Evolutionary conservation across 2,888 invertebrate species (phyloP), one percentile per base, ranked within the genome.

Genomic region (Leptogaster cylindrica): DNA sequence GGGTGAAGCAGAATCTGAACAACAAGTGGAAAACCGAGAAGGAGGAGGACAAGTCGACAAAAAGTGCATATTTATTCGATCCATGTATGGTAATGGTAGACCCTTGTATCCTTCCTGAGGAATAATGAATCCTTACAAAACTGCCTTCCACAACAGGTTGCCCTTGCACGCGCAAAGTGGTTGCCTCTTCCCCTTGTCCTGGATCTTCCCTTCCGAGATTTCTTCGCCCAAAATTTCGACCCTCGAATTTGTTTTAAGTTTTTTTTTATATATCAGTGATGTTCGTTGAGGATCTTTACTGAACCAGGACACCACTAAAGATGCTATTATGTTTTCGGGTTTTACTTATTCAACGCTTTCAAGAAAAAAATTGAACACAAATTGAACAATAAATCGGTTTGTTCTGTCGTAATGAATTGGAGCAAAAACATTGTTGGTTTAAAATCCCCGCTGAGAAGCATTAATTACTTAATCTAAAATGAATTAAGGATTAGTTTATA

Each of bases 1-100:
- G 20, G 6, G n/a, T 7, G 25, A 28, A 14, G 51, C 27, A 28
- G 23, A 27, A 51, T 18, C 8, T n/a, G 18, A 28, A 33, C 55
- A 55, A 55, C 55, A 55, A 55, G 55, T 55, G 55, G 55, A 55
- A 55, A 55, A 55, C 36, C 23, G 55, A 55, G 55, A 36, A 55
- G 55, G 55, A 55, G 33, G 36, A 18, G 18, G 10, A n/a, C n/a
- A n/a, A 41, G 5, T 4, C 18, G 20, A 3, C 31, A 55, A 31
- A 55, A 55, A 55, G 18, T 31, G 33, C 23, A 36, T 8, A 55
- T 55, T 36, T 23, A 55, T 36, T 55, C 23, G n/a, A n/a, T n/a
- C n/a, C n/a, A n/a, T n/a, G n/a, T n/a, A n/a, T 33, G 55, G 16
- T n/a, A 18, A 52, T 14, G 31, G n/a, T 10, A 31, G n/a, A 23